Evolutionary conservation across 2,888 invertebrate genomes (phyloP).

Genomic region (Lepetodrilus schrolli): DNA sequence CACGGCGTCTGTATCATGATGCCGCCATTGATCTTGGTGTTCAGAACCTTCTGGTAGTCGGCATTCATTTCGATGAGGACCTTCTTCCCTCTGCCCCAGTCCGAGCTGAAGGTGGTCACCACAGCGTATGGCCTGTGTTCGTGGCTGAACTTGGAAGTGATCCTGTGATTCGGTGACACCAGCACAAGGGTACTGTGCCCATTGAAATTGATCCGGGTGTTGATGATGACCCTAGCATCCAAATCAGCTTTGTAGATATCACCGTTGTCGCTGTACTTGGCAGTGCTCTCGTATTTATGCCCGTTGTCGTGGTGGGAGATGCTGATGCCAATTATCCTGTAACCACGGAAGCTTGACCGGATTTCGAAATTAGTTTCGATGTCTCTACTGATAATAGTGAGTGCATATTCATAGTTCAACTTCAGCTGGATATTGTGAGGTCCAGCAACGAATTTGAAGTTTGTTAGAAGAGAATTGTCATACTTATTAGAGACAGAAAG

Average conservation of each 20-base stretch:
- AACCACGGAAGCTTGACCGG: neutral
- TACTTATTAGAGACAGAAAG: constrained; percentile 45
- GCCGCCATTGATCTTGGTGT: neutral
- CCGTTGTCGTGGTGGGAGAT: constrained; percentile 43
- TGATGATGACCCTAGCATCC: neutral
- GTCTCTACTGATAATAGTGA: neutral
- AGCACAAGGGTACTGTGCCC: constrained; percentile 53
- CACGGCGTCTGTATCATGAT: constrained; percentile 18
- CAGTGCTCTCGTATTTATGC: neutral
- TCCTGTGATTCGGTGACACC: constrained; percentile 42
- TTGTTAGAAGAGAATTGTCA: neutral
- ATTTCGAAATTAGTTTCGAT: neutral
- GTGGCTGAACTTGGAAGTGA: constrained; percentile 52
- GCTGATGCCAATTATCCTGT: neutral
- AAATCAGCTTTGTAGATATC: neutral
- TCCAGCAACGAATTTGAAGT: neutral
- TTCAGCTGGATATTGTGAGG: neutral
- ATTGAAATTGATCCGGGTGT: constrained; percentile 31
- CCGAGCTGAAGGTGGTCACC: constrained; percentile 40
- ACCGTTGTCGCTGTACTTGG: neutral
- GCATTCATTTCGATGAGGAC: neutral
- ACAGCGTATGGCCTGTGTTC: constrained; percentile 34
- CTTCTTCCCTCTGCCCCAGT: constrained; percentile 40
- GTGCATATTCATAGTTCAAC: neutral
- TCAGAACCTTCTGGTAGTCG: neutral